A percentile compares a stretch with the other conserved stretches of the same genome.
Evolutionary conservation across 2,797 vertebrate genomes (phyloP).

Genomic region (Poecile montanus): DNA sequence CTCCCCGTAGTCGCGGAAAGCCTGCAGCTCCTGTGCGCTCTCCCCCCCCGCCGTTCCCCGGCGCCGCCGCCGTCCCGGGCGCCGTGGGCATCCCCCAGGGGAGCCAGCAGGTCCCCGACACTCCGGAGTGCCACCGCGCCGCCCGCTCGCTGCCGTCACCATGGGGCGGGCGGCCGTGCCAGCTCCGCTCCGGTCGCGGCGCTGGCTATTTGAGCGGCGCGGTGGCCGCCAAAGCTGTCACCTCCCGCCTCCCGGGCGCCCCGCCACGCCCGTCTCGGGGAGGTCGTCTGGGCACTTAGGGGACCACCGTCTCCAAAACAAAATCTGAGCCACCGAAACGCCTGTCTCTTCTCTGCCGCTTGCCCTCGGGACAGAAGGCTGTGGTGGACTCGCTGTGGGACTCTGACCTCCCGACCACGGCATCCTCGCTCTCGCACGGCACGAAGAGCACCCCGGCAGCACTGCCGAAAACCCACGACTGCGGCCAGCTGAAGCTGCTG

Average conservation of each 20-base stretch:
- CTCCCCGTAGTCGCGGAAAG: slow-evolving; percentile 85
- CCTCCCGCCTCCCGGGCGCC: not conserved
- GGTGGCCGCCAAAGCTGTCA: not conserved
- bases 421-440: accelerated
- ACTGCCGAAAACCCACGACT: accelerated
- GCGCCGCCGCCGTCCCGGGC: not conserved
- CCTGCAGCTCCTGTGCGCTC: slow-evolving; percentile 71
- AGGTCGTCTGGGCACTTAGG: too few species aligned
- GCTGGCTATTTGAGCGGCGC: not conserved
- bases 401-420: too few species aligned
- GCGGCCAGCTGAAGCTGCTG: accelerated
- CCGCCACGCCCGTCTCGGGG: not conserved
- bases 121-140: not conserved
- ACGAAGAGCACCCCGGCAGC: accelerated
- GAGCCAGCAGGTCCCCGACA: not conserved
- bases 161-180: not conserved
- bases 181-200: not conserved
- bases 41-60: not conserved
- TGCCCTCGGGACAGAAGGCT: accelerated
- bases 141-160: not conserved
- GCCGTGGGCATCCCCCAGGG: not conserved
- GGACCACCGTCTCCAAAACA: not conserved
- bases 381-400: accelerated
- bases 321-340: accelerated
- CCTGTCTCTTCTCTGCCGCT: accelerated